These are phyloP conservation scores for Pardalotus punctatus DNA, from an alignment of 2,113 vertebrate genomes.

Conservation along the genomic window DNA sequence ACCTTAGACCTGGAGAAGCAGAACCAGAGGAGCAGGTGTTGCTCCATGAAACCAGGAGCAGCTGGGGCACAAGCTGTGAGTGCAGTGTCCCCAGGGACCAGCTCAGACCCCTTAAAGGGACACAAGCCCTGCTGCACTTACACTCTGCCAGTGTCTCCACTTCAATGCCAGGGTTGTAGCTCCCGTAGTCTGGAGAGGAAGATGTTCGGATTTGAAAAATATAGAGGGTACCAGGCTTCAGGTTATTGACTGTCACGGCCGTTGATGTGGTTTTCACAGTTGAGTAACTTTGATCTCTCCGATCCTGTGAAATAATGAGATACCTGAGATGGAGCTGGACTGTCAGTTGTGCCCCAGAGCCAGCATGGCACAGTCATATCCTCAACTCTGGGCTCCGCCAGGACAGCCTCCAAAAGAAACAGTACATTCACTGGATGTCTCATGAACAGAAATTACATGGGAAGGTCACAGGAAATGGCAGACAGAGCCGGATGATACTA, in stretches of 20 bases:
- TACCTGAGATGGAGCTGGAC: neutral
- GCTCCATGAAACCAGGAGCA: neutral
- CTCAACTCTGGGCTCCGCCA: neutral
- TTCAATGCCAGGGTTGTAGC: conserved; percentile 86
- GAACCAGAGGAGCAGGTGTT: neutral
- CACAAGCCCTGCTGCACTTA: conserved; percentile 67
- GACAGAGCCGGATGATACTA: neutral
- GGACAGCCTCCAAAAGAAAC: neutral
- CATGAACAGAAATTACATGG: neutral
- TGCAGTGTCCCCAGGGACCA: neutral
- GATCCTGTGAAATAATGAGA: conserved; percentile 77
- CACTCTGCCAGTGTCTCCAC: conserved; percentile 90
- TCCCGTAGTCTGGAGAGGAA: conserved; percentile 81
- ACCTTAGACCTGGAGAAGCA: neutral
- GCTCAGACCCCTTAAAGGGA: neutral
- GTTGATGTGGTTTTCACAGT: conserved; percentile 89
- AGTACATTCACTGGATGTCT: neutral
- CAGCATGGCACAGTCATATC: neutral
- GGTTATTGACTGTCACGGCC: conserved; percentile 88
- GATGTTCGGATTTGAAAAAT: conserved; percentile 90
- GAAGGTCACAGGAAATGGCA: neutral
- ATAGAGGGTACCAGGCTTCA: conserved; percentile 91
- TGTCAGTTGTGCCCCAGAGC: neutral
- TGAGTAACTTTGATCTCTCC: conserved; percentile 92
- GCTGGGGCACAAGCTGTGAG: neutral